Base-by-base conservation (phyloP, 2,113 vertebrate genomes). In the Globicephala melas region DNA sequence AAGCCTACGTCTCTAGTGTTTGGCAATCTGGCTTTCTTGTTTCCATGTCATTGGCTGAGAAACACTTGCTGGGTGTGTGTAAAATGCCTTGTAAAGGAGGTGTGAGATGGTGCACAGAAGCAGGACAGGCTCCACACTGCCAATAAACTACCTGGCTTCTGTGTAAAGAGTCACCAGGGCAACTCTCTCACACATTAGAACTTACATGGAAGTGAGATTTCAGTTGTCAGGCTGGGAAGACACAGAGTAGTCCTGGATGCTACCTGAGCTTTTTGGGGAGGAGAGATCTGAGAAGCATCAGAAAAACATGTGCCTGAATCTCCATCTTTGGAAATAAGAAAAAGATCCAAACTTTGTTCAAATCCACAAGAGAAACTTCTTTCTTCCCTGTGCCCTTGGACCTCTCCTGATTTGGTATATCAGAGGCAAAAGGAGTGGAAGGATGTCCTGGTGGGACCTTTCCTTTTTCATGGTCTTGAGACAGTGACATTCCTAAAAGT, bases 301-400 rank as follows among this genome's bases (percentile, higher is more conserved):
- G 63, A 60, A 92, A 47, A 60, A 6, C 26, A 7, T 1, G 0
- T 21, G 11, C 25, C 58, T 31, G 25, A n/a, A 50, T 84, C 70
- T 28, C 6, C 10, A 20, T 58, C 31, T 95, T 68, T 68, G 60
- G 21, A 23, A 96, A 89, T 63, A 87, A 74, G 53, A 47, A 77
- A 65, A 55, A 95, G 20, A 53, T 70, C 15, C 9, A 62, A 36
- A 73, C 23, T 41, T 15, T 12, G 5, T 21, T 28, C 1, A 84
- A 60, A 25, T 41, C 25, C 14, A 18, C 12, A 28, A 33, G 5
- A 68, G 63, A 70, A 68, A n/a, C 25, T 8, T 41, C 28, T 38
- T 70, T 83, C n/a, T 62, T 7, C 26, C 21, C 11, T 3, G 1
- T 31, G 14, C 2, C 58, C 38, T 20, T 33, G 3, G 60, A 58